phyloP scores from a whole-genome alignment of 2,113 vertebrate species.

The Heterocephalus glaber region DNA sequence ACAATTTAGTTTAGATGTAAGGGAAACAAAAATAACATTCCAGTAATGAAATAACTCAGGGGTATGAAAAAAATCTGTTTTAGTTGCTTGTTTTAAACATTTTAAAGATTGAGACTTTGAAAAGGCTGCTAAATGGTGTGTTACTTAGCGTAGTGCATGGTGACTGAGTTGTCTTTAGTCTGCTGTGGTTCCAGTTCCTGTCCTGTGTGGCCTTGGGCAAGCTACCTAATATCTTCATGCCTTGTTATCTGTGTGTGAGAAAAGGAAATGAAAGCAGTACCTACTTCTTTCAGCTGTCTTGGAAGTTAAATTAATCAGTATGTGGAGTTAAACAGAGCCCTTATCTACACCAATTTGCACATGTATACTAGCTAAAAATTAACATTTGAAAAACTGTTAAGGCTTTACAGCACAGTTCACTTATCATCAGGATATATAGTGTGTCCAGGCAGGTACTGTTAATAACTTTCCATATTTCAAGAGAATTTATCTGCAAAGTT shows the following conservation, averaged over 20 bases:
- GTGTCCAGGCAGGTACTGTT: neutral
- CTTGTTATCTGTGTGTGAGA: neutral
- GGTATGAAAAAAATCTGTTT: neutral
- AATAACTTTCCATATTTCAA: neutral
- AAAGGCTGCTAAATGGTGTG: neutral
- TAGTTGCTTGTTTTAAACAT: neutral
- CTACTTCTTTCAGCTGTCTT: neutral
- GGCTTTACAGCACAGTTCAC: neutral
- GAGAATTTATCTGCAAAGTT: constrained; percentile 9
- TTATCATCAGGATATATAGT: neutral
- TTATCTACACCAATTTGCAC: constrained; percentile 31
- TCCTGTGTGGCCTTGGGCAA: neutral
- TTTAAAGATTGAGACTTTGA: neutral
- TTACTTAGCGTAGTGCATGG: too few species aligned
- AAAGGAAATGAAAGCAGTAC: neutral
- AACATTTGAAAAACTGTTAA: constrained; percentile 8
- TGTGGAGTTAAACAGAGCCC: neutral
- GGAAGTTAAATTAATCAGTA: neutral
- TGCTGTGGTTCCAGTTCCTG: neutral
- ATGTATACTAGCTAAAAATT: neutral
- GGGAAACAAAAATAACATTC: neutral
- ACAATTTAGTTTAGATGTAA: neutral
- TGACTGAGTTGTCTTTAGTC: neutral
- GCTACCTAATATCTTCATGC: neutral
- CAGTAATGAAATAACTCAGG: neutral